These are phyloP conservation scores for Loxodonta africana DNA, from an alignment of 2,113 vertebrate species.

Conservation along the genomic window DNA sequence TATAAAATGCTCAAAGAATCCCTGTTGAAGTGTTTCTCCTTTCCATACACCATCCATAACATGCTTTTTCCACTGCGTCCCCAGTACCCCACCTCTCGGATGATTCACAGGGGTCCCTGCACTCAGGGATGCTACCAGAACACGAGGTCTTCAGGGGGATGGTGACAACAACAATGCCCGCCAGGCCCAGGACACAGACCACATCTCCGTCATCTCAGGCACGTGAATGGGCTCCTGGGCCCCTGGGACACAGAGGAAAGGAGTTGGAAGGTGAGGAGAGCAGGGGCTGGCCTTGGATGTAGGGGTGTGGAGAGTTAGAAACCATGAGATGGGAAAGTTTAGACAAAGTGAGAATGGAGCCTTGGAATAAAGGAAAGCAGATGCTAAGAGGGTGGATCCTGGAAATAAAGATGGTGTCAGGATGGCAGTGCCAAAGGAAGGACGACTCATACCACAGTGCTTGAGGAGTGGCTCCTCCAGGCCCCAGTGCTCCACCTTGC, in stretches of 20 bases:
- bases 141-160: conserved; percentile 10
- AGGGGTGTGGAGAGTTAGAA: neutral
- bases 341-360: neutral
- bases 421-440: rapidly evolving
- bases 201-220: conserved; percentile 49
- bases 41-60: neutral
- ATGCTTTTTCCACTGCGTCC: neutral
- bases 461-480: neutral
- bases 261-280: neutral
- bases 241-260: neutral
- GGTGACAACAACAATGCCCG: neutral
- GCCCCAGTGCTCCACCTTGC: conserved; percentile 19
- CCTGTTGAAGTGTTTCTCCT: neutral
- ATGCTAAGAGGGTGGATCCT: conserved; percentile 86
- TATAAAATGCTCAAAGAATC: neutral
- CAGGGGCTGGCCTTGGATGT: rapidly evolving
- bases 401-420: conserved; percentile 75
- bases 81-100: neutral
- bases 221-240: neutral
- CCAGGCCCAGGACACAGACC: conserved; percentile 66
- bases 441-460: conserved; percentile 65
- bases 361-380: neutral
- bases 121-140: neutral
- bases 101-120: neutral
- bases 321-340: too few species aligned